Evolutionary conservation across 2,113 vertebrate species (phyloP), one percentile per base, ranked within the genome.

Genomic region (Xenotilapia flavipinnis): DNA sequence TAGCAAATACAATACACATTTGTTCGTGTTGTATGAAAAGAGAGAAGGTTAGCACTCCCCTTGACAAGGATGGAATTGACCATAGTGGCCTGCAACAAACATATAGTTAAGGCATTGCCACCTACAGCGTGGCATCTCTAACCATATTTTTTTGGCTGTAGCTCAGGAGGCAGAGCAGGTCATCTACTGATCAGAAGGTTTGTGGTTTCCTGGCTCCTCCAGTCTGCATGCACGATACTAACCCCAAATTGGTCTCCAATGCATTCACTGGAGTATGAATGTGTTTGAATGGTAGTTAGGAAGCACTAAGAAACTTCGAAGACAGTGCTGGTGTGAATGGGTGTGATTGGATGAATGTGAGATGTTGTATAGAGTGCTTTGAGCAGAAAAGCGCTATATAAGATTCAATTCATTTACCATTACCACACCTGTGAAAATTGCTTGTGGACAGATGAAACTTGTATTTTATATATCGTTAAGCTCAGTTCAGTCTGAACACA

Each of bases 1-100:
- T 21, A 65, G 33, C 10, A 65, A 65, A 65, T 65, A 65, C 19
- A n/a, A 21, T 65, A 21, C 10, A 68, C 33, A 62, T 36, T 60
- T 60, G 9, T 60, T 33, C 1, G 80, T 93, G 96, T 97, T 97
- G 96, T 97, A 97, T 96, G 97, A 98, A 98, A 98, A 97, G 97
- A 98, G 97, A 98, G 98, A 98, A 98, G 97, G 98, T 98, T 98
- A 98, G 97, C 98, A 98, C 97, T 98, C 97, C 97, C 98, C 98
- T 98, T 97, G 97, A 98, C 97, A 98, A 98, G 97, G 98, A 98
- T 98, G 97, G 97, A 98, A 98, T 95, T 96, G 97, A 97, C 26
- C 97, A 97, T 1, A 3, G 97, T 96, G 98, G 96, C 95, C 98
- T 96, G 89, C 97, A 98, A 98, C 97, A 98, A 97, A 95, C 83